These are phyloP conservation scores for Otis tarda DNA, from an alignment of 2,113 vertebrate genomes.

Conservation along the genomic window DNA sequence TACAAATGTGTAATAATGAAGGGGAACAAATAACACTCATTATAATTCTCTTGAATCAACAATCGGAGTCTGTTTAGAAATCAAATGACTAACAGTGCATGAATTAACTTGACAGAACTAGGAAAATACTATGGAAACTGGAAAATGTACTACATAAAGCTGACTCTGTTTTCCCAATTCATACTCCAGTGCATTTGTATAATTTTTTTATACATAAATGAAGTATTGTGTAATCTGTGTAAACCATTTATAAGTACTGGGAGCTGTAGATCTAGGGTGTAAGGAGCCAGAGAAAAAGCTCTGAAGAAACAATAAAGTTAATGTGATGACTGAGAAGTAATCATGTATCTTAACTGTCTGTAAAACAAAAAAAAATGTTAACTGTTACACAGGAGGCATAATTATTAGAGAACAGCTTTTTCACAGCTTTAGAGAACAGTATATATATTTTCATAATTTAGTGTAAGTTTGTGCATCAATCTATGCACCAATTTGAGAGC, in stretches of 20 bases:
- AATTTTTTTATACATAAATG: constrained; percentile 50
- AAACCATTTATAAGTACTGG: constrained; percentile 30
- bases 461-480: neutral
- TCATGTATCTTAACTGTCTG: neutral
- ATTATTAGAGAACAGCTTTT: neutral
- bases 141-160: constrained; percentile 41
- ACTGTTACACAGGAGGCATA: neutral
- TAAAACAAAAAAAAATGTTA: neutral
- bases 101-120: constrained; percentile 59
- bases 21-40: constrained; percentile 2
- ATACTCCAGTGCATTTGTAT: constrained; percentile 43
- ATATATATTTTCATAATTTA: neutral
- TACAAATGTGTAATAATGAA: neutral
- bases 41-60: constrained; percentile 3
- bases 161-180: constrained; percentile 44
- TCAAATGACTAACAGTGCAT: constrained; percentile 13
- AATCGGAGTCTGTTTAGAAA: constrained; percentile 30
- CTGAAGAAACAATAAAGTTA: neutral
- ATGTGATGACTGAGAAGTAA: neutral
- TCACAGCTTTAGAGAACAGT: neutral
- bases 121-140: constrained; percentile 46
- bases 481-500: neutral
- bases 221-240: constrained; percentile 47
- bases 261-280: constrained; percentile 30
- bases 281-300: constrained; percentile 9